Evolutionary conservation across 2,113 vertebrate species (phyloP), one percentile per base, ranked within the genome.

Genomic region (Alectura lathami): DNA sequence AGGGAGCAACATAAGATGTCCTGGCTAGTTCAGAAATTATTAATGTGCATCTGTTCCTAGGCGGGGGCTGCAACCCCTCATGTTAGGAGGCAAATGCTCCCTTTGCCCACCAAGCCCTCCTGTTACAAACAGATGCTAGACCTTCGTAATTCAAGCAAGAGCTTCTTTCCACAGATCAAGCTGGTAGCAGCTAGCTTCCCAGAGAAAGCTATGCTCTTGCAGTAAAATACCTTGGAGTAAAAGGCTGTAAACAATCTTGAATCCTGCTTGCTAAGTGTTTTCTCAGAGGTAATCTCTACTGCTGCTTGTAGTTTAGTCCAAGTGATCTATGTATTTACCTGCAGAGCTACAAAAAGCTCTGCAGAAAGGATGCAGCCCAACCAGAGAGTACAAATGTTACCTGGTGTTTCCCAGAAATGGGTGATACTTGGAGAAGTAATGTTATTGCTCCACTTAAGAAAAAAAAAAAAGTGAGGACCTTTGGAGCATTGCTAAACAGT

Each of bases 131-230:
- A 67, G 11, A 48, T 22, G 1, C 43, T 10, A 73, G 24, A 34
- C 10, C 23, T 53, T 12, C 42, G 10, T 14, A 30, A 34, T 12
- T 50, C 23, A 53, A 74, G 16, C 1, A 10, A 68, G 40, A 51
- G 69, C 6, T 70, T 13, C 10, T 56, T 78, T 50, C 42, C 40
- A 48, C 0, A 0, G 16, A 3, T 3, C 27, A 40, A 45, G 24
- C 32, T 75, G 72, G 26, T 20, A 34, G 23, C 54, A 57, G 54
- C 32, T 6, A 75, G 5, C 27, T 45, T 75, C 32, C 32, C 36
- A 15, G 45, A 34, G 32, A 59, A 53, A 75, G 18, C 18, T 26
- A 17, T 7, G 10, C 45, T 56, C 29, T 42, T 27, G 10, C 17
- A 59, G 36, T 21, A 59, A 43, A 75, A 43, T 42, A 75, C 17